Percentiles rank a stretch among this genome's conserved stretches.
Conservation (phyloP, 2,797 vertebrate genomes). For the Geotrypetes seraphini region DNA sequence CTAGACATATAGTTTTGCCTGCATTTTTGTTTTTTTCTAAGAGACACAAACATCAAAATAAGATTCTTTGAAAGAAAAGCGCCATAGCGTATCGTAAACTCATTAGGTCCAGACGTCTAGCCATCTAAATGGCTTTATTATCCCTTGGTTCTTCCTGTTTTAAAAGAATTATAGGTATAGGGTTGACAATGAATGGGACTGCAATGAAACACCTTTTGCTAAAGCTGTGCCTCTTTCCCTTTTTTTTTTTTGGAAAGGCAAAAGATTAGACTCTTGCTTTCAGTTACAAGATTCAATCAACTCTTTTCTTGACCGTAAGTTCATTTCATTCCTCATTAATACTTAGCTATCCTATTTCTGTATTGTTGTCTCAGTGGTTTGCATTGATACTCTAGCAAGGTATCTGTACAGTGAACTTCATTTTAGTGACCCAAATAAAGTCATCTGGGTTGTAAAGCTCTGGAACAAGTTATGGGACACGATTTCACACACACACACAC, state of each 20-base stretch:
- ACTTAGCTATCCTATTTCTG: no score
- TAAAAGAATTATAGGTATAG: constrained; percentile 82
- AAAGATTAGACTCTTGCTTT: constrained; percentile 25
- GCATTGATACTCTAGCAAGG: constrained; percentile 21
- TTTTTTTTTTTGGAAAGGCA: constrained; percentile 1
- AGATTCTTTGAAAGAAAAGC: constrained; percentile 79
- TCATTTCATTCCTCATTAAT: no score
- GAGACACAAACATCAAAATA: constrained; percentile 81
- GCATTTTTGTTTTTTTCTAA: constrained; percentile 69
- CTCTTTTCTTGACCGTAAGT: constrained; percentile 19
- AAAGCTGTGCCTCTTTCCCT: not conserved
- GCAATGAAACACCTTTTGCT: constrained; percentile 72
- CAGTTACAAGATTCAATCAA: constrained; percentile 26
- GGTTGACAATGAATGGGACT: constrained; percentile 70
- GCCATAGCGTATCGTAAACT: constrained; percentile 85
- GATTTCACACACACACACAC: constrained; percentile 10
- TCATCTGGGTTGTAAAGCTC: constrained; percentile 27
- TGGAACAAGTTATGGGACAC: constrained; percentile 2
- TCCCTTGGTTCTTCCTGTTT: constrained; percentile 87
- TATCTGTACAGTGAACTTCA: constrained; percentile 52
- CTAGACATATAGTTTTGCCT: constrained; percentile 63
- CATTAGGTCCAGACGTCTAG: constrained; percentile 99
- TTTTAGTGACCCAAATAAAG: constrained; percentile 48
- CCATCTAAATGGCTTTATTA: constrained; percentile 93
- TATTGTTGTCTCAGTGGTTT: constrained; percentile 35